phyloP scores from a whole-genome alignment of 2,113 vertebrate genomes.

The Vulpes ferrilata region DNA sequence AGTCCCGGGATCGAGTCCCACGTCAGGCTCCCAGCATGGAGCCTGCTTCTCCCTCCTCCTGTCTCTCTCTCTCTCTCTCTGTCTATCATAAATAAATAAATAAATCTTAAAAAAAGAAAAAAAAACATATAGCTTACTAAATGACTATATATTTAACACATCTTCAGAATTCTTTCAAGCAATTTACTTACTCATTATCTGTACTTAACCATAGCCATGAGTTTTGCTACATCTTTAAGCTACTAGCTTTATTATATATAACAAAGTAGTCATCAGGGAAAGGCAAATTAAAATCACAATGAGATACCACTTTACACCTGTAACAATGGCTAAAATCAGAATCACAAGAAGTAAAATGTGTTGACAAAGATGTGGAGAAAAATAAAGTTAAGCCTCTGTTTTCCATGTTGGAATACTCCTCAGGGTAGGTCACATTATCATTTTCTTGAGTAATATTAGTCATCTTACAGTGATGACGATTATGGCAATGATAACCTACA shows the following conservation, averaged over 20 bases:
- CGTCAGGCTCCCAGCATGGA: too few species aligned
- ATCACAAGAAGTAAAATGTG: not conserved
- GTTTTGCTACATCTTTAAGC: constrained; percentile 15
- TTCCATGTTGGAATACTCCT: not conserved
- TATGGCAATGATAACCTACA: not conserved
- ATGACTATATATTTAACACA: not conserved
- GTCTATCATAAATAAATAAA: too few species aligned
- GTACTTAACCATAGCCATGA: not conserved
- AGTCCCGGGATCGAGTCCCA: too few species aligned
- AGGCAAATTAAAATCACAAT: not conserved
- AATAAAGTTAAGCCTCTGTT: not conserved
- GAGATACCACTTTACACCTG: not conserved
- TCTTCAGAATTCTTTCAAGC: not conserved
- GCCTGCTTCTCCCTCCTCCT: too few species aligned
- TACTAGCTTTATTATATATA: not conserved
- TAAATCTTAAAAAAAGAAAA: too few species aligned
- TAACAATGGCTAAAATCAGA: not conserved
- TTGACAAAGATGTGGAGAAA: not conserved
- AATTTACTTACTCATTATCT: constrained; percentile 31
- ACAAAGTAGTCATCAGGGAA: not conserved
- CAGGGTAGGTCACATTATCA: not conserved
- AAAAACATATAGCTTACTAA: not conserved
- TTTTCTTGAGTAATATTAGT: constrained; percentile 37
- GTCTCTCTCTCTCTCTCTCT: too few species aligned
- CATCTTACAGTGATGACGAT: not conserved